Evolutionary conservation across 2,888 invertebrate species (phyloP).

Genomic region (Carcina quercana): DNA sequence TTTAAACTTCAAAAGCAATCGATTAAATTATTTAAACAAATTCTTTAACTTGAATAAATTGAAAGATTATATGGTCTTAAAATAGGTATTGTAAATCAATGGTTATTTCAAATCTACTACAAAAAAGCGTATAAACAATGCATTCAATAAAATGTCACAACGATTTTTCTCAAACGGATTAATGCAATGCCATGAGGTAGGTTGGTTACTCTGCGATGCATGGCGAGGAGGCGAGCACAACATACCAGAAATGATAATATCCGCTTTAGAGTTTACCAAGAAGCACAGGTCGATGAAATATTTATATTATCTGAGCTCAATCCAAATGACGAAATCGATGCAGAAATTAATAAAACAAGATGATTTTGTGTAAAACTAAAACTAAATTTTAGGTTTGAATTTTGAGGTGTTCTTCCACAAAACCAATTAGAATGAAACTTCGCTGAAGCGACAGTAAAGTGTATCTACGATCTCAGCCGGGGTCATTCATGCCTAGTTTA

Average conservation of each 20-base stretch:
- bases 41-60: too few species aligned
- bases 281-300: constrained; percentile 61
- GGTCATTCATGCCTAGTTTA: constrained; percentile 55
- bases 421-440: constrained; percentile 7
- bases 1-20: too few species aligned
- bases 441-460: constrained; percentile 34
- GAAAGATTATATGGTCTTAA: too few species aligned
- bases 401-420: background rate
- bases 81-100: background rate
- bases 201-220: constrained; percentile 49
- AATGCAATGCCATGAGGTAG: constrained; percentile 55
- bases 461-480: constrained; percentile 43
- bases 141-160: constrained; percentile 39
- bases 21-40: too few species aligned
- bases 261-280: constrained; percentile 74
- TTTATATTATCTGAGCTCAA: constrained; percentile 26
- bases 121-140: constrained; percentile 51
- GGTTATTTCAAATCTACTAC: constrained; percentile 43
- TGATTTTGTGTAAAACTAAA: constrained; percentile 12
- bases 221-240: constrained; percentile 56
- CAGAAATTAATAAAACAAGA: constrained; percentile 39
- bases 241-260: constrained; percentile 64
- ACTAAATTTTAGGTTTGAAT: background rate
- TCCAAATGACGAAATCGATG: constrained; percentile 41
- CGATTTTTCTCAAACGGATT: constrained; percentile 35